phyloP scores from a whole-genome alignment of 2,113 vertebrate species.

The Takifugu flavidus region DNA sequence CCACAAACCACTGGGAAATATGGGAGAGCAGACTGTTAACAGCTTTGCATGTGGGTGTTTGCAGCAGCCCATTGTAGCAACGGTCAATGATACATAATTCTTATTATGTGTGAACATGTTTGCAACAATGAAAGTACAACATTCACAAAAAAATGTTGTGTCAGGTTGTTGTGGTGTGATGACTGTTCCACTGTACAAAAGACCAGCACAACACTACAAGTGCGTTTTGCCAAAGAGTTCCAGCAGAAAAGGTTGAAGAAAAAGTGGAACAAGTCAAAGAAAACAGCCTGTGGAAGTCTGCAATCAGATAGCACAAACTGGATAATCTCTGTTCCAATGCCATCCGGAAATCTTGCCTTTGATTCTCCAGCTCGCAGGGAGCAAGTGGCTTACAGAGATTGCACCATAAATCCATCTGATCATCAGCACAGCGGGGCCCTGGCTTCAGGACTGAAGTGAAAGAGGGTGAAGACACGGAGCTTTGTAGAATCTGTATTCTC shows the following conservation, averaged over 20 bases:
- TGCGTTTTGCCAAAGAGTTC: conserved; percentile 17
- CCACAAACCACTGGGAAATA: conserved; percentile 20
- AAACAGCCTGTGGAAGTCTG: conserved; percentile 68
- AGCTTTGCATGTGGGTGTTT: conserved; percentile 11
- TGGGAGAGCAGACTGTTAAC: neutral
- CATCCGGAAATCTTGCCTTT: conserved; percentile 74
- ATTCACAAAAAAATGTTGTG: conserved; percentile 1
- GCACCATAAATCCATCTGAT: conserved; percentile 60
- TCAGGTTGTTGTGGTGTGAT: neutral
- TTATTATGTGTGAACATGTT: conserved; percentile 1
- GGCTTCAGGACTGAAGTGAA: conserved; percentile 44
- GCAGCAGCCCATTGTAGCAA: conserved; percentile 4
- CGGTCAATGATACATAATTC: conserved; percentile 3
- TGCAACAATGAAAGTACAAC: neutral
- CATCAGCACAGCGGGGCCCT: conserved; percentile 52
- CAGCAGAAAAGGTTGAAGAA: conserved; percentile 35
- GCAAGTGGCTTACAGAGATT: conserved; percentile 73
- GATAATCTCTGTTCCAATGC: conserved; percentile 71
- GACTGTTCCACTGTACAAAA: no score
- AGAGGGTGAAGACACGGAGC: conserved; percentile 33
- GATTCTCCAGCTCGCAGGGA: conserved; percentile 62
- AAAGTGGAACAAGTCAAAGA: conserved; percentile 44
- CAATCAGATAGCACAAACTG: conserved; percentile 71
- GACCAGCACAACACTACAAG: no score
- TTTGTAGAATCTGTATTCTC: conserved; percentile 37